Evolutionary conservation across 2,888 invertebrate species (phyloP).

Genomic region (Leptodirus hochenwartii): DNA sequence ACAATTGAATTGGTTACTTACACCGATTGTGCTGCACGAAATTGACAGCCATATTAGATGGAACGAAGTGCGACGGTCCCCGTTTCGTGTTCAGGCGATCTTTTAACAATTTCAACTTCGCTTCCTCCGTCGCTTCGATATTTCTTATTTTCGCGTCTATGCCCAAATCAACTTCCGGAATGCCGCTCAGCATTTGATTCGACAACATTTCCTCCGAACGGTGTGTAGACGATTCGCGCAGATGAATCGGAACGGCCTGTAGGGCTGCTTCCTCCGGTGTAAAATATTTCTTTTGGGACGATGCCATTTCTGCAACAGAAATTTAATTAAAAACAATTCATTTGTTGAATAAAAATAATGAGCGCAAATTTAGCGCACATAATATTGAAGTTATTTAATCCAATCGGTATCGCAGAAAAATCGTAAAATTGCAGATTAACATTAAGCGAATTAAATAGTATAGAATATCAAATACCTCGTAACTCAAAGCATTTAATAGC

Average conservation of each 20-base stretch:
- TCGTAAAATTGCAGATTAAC: too few species aligned
- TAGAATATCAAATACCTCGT: too few species aligned
- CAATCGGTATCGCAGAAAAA: too few species aligned
- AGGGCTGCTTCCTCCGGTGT: constrained; percentile 84
- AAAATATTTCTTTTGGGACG: constrained; percentile 53
- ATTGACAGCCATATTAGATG: constrained; percentile 95
- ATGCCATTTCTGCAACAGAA: too few species aligned
- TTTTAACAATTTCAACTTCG: constrained; percentile 79
- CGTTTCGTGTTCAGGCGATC: constrained; percentile 85
- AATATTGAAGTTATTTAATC: too few species aligned
- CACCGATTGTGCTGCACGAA: constrained; percentile 95
- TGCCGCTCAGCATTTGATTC: constrained; percentile 98
- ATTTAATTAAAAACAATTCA: too few species aligned
- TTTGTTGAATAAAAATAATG: too few species aligned
- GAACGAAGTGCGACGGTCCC: constrained; percentile 87
- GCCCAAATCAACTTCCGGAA: constrained; percentile 98
- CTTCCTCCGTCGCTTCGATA: constrained; percentile 97
- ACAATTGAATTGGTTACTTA: constrained; percentile 32
- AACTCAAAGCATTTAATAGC: too few species aligned
- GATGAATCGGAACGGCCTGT: constrained; percentile 52
- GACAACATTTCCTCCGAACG: constrained; percentile 97
- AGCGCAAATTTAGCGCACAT: too few species aligned
- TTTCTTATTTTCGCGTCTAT: constrained; percentile 97
- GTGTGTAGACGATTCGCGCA: constrained; percentile 63
- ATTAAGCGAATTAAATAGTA: too few species aligned